Base-by-base conservation (phyloP, 2,888 invertebrate species). In the Lepas anatifera region DNA sequence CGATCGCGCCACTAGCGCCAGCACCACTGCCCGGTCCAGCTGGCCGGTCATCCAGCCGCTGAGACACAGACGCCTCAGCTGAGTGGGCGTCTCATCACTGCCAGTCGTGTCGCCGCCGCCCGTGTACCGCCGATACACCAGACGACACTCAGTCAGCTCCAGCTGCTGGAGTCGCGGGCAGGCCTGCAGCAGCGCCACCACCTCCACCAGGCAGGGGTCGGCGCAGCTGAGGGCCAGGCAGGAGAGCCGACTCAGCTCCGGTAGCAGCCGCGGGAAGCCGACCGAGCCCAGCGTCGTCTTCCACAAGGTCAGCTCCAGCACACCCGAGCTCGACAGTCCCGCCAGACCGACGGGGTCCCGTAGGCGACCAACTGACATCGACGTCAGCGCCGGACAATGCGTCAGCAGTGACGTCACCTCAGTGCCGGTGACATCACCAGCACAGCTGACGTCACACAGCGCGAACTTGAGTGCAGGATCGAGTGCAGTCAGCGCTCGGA, bases 71-170 rank as follows among this genome's bases (percentile, higher is more conserved):
- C 58, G 29, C 7, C 18, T 29, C 32, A 58, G 58, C 16, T 18
- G 13, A 6, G 32, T 32, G 1, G 18, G 25, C 58, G 29, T 27
- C 52, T 27, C 52, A 27, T 16, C 46, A n/a, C n/a, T 22, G 46
- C 10, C 46, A 3, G 10, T 22, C 18, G 13, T 22, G 3, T 16
- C 16, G 7, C 46, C 46, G 46, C 3, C 46, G 22, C 10, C 46
- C 3, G 3, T 16, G 46, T 46, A 13, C 7, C 7, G 10, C n/a
- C n/a, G n/a, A 16, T 41, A 41, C 1, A 16, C 13, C 58, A 58
- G 32, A 16, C 58, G 58, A 22, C 58, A 58, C 58, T 58, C 58
- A 13, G 58, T 58, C 32, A 58, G 32, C 58, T 58, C 58, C 58
- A 58, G 58, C 18, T 32, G 58, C 32, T 58, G 32, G 18, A 58